Conservation (phyloP, 2,797 vertebrate species). For the Semaprochilodus insignis region DNA sequence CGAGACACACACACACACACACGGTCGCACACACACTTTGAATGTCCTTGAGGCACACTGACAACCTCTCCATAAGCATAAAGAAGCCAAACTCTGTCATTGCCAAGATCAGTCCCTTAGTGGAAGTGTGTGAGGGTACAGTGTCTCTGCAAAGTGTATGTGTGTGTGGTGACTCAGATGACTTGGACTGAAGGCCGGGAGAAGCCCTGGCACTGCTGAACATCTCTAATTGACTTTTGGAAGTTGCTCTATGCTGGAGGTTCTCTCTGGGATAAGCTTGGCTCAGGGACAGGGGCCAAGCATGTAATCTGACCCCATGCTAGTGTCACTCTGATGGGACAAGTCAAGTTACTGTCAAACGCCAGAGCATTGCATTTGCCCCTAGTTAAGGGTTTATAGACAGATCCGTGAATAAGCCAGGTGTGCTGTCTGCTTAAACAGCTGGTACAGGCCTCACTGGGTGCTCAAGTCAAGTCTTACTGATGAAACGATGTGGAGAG, state of each 20-base stretch:
- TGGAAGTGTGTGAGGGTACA: slow-evolving; percentile 49
- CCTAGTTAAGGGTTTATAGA: slow-evolving; percentile 45
- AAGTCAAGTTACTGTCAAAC: slow-evolving; percentile 37
- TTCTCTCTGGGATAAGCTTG: slow-evolving; percentile 25
- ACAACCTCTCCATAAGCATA: slow-evolving; percentile 64
- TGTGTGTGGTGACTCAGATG: slow-evolving; percentile 21
- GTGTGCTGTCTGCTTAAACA: slow-evolving; percentile 49
- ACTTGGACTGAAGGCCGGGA: slow-evolving; percentile 38
- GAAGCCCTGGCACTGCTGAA: slow-evolving; percentile 48
- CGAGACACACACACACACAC: slow-evolving; percentile 56
- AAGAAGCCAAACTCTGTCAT: slow-evolving; percentile 67
- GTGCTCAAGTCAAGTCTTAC: not conserved
- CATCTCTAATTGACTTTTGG: slow-evolving; percentile 59
- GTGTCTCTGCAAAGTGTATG: slow-evolving; percentile 45
- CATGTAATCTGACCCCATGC: slow-evolving; percentile 34
- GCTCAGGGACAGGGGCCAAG: not conserved
- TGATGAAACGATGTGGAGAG: not conserved
- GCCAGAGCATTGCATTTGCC: slow-evolving; percentile 41
- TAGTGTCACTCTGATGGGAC: slow-evolving; percentile 38
- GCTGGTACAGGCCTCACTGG: slow-evolving; percentile 26
- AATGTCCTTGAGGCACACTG: slow-evolving; percentile 67
- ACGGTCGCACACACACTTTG: slow-evolving; percentile 23
- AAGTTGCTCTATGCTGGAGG: slow-evolving; percentile 32
- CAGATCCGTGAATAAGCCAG: slow-evolving; percentile 38
- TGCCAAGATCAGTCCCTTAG: slow-evolving; percentile 59